Evolutionary conservation across 2,113 vertebrate species (phyloP).

Genomic region (Xiphophorus couchianus): DNA sequence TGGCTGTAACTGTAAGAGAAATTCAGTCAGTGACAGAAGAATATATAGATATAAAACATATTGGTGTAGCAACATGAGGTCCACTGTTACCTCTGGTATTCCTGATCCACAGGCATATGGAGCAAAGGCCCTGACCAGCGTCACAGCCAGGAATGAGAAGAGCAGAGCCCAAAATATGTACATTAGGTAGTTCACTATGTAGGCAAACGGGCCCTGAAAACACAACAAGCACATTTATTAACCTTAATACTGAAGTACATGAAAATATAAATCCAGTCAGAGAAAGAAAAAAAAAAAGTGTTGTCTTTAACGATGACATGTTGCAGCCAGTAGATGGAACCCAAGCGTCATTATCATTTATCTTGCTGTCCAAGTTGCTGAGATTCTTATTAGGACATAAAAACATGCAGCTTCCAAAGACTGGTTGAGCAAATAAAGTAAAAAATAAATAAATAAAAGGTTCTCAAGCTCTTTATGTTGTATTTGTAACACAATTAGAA

Average conservation of each 20-base stretch:
- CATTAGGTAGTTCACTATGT: constrained; percentile 91
- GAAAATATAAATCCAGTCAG: not conserved
- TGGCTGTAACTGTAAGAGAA: not conserved
- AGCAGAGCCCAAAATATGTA: constrained; percentile 91
- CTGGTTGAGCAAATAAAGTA: too few relatives aligned
- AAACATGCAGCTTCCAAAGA: too few relatives aligned
- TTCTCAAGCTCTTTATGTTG: too few relatives aligned
- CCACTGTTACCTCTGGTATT: constrained; percentile 90
- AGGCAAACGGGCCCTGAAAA: constrained; percentile 85
- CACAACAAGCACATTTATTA: not conserved
- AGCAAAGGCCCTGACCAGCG: constrained; percentile 91
- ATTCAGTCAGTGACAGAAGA: too few relatives aligned
- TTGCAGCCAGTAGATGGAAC: constrained; percentile 46
- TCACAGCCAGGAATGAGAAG: constrained; percentile 92
- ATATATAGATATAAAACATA: too few relatives aligned
- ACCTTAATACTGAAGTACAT: not conserved
- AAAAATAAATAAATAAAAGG: too few relatives aligned
- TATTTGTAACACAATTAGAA: too few relatives aligned
- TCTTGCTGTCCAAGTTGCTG: not conserved
- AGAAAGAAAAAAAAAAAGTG: not conserved
- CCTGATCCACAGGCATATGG: constrained; percentile 96
- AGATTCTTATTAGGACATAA: too few relatives aligned
- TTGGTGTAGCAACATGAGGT: not conserved
- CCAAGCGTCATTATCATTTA: not conserved
- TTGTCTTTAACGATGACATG: constrained; percentile 7